phyloP scores from a whole-genome alignment of 2,888 invertebrate species.

The Teleiodes luculella region DNA sequence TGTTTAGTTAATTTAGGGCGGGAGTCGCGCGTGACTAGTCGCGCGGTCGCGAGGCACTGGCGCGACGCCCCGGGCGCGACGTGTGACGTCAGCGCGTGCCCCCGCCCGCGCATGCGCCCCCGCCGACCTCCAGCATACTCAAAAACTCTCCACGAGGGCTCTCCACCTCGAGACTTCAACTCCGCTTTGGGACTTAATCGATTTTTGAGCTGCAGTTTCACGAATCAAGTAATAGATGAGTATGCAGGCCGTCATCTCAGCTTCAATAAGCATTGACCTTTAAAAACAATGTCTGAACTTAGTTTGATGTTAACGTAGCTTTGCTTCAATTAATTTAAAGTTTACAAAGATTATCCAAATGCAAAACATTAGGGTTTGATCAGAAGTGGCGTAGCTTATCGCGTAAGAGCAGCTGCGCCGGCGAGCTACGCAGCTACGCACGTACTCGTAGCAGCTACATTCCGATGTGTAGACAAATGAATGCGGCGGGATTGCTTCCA shows the following conservation, averaged over 20 bases:
- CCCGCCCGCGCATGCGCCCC: slow-evolving; percentile 65
- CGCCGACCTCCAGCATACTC: slow-evolving; percentile 49
- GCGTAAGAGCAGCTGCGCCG: background rate
- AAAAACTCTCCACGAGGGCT: slow-evolving; percentile 66
- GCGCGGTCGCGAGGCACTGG: slow-evolving; percentile 74
- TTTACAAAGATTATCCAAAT: background rate
- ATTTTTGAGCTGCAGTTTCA: slow-evolving; percentile 73
- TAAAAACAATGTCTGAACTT: background rate
- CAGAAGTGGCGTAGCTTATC: background rate
- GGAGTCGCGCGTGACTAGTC: slow-evolving; percentile 66
- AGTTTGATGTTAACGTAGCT: background rate
- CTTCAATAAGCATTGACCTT: background rate
- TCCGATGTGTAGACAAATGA: slow-evolving; percentile 42
- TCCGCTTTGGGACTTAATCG: slow-evolving; percentile 73
- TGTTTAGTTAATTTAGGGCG: slow-evolving; percentile 55
- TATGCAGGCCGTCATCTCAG: background rate
- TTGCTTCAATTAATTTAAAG: no score
- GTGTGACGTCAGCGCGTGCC: slow-evolving; percentile 70
- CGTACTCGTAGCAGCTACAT: slow-evolving; percentile 44
- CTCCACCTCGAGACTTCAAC: slow-evolving; percentile 75
- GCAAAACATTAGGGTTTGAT: background rate
- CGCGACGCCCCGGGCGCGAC: slow-evolving; percentile 64
- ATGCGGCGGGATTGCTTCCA: slow-evolving; percentile 30
- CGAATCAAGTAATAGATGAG: slow-evolving; percentile 64
- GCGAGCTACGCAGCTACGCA: slow-evolving; percentile 33